Percentiles rank a stretch among this genome's conserved stretches.
These are phyloP conservation scores for Aphelinus certus DNA, from an alignment of 1,140 invertebrate species.

Conservation along the genomic window DNA sequence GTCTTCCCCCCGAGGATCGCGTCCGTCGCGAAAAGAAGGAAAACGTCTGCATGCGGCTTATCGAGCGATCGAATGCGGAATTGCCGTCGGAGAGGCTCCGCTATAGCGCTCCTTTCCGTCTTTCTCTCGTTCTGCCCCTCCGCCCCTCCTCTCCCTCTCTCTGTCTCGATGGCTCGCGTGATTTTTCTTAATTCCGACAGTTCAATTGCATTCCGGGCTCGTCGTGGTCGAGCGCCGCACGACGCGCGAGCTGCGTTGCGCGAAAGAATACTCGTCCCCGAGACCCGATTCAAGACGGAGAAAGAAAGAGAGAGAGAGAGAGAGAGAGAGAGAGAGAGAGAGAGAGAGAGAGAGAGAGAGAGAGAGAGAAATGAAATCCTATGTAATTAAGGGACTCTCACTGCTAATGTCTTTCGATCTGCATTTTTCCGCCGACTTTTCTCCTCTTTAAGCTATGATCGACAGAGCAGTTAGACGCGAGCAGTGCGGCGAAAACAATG, in stretches of 20 bases:
- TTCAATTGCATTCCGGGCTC: conserved; percentile 41
- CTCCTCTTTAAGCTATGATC: no score
- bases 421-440: not conserved
- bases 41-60: conserved; percentile 24
- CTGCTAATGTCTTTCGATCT: conserved; percentile 32
- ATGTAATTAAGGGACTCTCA: conserved; percentile 33
- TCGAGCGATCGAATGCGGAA: conserved; percentile 34
- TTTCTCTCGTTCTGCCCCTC: no score
- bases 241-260: not conserved
- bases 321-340: no score
- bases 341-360: no score
- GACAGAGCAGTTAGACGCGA: no score
- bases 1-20: not conserved
- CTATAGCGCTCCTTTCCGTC: no score
- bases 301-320: no score
- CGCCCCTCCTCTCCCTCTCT: no score
- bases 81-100: not conserved
- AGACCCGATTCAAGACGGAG: no score
- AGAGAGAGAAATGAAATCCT: conserved; percentile 15
- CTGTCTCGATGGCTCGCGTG: not conserved
- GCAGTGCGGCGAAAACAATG: no score
- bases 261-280: no score
- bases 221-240: conserved; percentile 16
- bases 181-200: conserved; percentile 43
- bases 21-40: conserved; percentile 3